Evolutionary conservation across 2,888 invertebrate species (phyloP).

Genomic region (Pardosa pseudoannulata): DNA sequence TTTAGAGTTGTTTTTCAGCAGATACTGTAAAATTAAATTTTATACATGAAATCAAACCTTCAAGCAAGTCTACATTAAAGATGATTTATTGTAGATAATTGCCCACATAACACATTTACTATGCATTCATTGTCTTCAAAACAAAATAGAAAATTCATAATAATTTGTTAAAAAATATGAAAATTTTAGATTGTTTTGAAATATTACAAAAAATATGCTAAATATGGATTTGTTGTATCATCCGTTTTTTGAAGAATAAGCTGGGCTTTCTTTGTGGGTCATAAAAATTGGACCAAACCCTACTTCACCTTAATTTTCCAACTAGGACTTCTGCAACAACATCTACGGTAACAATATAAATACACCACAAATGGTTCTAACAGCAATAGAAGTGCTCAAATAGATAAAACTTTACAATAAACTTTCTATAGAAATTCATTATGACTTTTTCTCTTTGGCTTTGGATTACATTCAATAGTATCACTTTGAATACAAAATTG

Average conservation of each 20-base stretch:
- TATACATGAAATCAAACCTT: too few species aligned
- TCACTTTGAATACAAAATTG: conserved; percentile 57
- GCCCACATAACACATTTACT: too few species aligned
- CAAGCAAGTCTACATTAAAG: too few species aligned
- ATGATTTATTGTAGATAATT: too few species aligned
- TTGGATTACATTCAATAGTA: conserved; percentile 39
- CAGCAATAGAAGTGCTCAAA: conserved; percentile 71
- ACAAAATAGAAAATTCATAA: too few species aligned
- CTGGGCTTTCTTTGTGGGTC: neutral
- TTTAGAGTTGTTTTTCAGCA: too few species aligned
- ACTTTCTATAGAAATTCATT: conserved; percentile 70
- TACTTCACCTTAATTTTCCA: conserved; percentile 45
- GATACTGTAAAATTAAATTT: too few species aligned
- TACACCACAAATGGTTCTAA: conserved; percentile 68
- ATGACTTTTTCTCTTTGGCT: conserved; percentile 50
- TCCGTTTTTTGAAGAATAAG: neutral
- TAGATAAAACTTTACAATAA: conserved; percentile 68
- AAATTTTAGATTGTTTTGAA: too few species aligned
- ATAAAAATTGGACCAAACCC: conserved; percentile 39
- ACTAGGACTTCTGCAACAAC: conserved; percentile 55
- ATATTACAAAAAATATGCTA: too few species aligned
- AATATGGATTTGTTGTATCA: neutral
- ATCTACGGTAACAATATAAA: conserved; percentile 69
- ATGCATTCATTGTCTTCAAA: too few species aligned
- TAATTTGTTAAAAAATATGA: too few species aligned